Conservation (phyloP, 2,113 vertebrate genomes). For the Aleadryas rufinucha region DNA sequence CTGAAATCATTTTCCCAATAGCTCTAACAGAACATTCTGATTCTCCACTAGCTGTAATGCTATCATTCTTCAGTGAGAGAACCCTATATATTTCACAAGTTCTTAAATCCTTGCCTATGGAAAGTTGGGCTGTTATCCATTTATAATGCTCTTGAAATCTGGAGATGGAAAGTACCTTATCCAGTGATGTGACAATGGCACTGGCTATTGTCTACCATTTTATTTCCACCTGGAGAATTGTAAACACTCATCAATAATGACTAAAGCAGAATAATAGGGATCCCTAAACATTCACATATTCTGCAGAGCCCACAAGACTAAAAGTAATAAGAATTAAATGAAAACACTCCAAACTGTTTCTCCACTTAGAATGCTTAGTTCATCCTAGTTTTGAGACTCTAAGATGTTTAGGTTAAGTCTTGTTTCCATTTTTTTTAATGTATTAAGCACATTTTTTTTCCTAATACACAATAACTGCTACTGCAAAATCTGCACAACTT, state of each 20-base stretch:
- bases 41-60: not conserved
- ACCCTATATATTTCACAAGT: not conserved
- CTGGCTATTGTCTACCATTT: not conserved
- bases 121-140: not conserved
- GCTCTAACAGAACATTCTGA: not conserved
- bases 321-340: not conserved
- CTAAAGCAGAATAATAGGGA: not conserved
- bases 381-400: not conserved
- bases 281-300: not conserved
- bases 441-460: not conserved
- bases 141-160: not conserved
- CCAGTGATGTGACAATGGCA: not conserved
- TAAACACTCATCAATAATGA: not conserved
- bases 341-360: not conserved
- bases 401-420: not conserved
- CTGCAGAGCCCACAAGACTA: not conserved
- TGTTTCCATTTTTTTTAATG: not conserved
- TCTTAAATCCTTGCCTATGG: not conserved
- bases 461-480: not conserved
- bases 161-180: not conserved
- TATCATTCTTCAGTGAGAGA: not conserved
- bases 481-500: not conserved
- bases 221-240: not conserved
- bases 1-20: not conserved
- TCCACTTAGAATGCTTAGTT: not conserved